These are phyloP conservation scores for Pseudopipra pipra DNA, from an alignment of 2,113 vertebrate species.

Conservation along the genomic window DNA sequence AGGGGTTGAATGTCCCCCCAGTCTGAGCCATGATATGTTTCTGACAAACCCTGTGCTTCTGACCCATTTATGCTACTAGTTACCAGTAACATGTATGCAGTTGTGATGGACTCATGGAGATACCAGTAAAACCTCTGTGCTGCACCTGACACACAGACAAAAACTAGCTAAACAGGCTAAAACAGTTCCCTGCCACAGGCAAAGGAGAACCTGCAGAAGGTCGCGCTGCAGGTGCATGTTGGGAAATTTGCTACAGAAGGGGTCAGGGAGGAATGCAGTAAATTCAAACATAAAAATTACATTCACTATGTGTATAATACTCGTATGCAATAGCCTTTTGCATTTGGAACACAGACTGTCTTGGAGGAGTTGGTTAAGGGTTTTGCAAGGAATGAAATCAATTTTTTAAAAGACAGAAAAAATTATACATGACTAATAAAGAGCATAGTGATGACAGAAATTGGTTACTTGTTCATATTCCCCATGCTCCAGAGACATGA, in stretches of 20 bases:
- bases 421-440: background rate
- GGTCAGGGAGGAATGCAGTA: background rate
- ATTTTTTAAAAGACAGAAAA: background rate
- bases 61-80: background rate
- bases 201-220: background rate
- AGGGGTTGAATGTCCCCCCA: background rate
- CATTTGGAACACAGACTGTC: background rate
- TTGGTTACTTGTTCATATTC: background rate
- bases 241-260: background rate
- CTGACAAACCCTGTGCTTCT: background rate
- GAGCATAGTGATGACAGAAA: background rate
- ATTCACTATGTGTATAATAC: background rate
- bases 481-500: background rate
- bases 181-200: background rate
- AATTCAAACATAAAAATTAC: background rate
- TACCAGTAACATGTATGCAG: accelerated
- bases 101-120: background rate
- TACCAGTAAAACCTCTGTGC: background rate
- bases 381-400: background rate
- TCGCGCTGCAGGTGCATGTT: background rate
- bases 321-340: background rate
- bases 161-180: background rate
- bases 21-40: background rate
- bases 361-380: background rate
- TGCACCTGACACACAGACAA: background rate